Conservation (phyloP, 2,113 vertebrate species). For the Carassius gibelio region DNA sequence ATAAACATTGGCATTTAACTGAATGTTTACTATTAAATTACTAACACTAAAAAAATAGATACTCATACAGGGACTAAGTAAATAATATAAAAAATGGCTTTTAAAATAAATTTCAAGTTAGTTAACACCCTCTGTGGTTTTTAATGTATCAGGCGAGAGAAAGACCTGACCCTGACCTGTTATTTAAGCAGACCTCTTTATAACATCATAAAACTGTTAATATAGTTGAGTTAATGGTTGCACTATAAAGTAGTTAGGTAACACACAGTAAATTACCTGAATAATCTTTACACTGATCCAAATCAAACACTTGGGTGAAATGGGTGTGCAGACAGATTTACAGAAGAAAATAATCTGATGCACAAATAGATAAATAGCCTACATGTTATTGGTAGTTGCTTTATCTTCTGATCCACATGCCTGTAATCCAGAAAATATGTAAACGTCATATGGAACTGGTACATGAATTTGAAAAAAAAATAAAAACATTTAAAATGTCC, state of each 20-base stretch:
- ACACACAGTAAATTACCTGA: not conserved
- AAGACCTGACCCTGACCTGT: not conserved
- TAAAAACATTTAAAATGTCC: not conserved
- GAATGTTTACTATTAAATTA: too few species aligned
- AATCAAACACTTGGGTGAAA: not conserved
- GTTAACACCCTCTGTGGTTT: not conserved
- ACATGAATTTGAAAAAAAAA: not conserved
- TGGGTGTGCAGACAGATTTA: not conserved
- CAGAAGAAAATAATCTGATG: not conserved
- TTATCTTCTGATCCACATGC: not conserved
- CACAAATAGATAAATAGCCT: not conserved
- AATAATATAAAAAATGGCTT: not conserved
- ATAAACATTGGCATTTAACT: too few species aligned
- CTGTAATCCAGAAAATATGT: not conserved
- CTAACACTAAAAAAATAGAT: too few species aligned
- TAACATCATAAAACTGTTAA: constrained; percentile 1
- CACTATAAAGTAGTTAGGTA: not conserved
- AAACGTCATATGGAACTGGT: not conserved
- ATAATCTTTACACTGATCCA: not conserved
- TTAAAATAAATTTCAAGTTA: not conserved
- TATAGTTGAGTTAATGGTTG: not conserved
- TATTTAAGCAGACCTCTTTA: not conserved
- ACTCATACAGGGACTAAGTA: not conserved
- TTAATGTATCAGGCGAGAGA: not conserved
- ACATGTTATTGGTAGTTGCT: not conserved